Percentiles rank a stretch among this genome's conserved stretches.
These are phyloP conservation scores for Zeus faber DNA, from an alignment of 2,113 vertebrate species.

Conservation along the genomic window DNA sequence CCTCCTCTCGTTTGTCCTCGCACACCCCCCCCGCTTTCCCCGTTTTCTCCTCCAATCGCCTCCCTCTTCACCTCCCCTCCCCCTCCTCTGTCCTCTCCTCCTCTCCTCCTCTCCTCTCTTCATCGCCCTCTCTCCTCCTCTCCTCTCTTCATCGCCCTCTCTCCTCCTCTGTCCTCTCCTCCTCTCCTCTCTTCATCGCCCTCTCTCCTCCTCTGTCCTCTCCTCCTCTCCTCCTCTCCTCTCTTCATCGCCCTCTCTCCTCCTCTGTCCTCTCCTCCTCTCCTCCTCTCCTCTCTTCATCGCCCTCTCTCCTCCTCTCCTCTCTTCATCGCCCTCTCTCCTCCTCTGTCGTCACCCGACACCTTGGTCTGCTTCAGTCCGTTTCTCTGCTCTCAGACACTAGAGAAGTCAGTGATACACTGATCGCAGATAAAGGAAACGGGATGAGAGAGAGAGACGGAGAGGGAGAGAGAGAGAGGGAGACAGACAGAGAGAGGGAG, in stretches of 20 bases:
- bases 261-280: not conserved
- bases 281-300: too few relatives aligned
- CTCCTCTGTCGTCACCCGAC: constrained; percentile 23
- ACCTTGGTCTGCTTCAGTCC: not conserved
- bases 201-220: not conserved
- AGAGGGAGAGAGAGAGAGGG: not conserved
- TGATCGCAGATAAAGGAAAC: constrained; percentile 46
- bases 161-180: constrained; percentile 2
- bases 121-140: constrained; percentile 15
- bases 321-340: not conserved
- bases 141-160: not conserved
- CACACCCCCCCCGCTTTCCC: not conserved
- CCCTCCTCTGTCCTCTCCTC: not conserved
- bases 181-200: not conserved
- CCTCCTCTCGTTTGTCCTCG: not conserved
- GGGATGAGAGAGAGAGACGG: constrained; percentile 3
- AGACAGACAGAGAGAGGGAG: not conserved
- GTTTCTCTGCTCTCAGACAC: constrained; percentile 35
- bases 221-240: not conserved
- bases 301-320: not conserved
- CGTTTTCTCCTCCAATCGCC: not conserved
- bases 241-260: constrained; percentile 2
- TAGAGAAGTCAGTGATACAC: constrained; percentile 33
- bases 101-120: not conserved
- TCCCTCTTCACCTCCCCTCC: not conserved